phyloP scores from a whole-genome alignment of 2,113 vertebrate genomes.

The Aspiorhynchus laticeps region DNA sequence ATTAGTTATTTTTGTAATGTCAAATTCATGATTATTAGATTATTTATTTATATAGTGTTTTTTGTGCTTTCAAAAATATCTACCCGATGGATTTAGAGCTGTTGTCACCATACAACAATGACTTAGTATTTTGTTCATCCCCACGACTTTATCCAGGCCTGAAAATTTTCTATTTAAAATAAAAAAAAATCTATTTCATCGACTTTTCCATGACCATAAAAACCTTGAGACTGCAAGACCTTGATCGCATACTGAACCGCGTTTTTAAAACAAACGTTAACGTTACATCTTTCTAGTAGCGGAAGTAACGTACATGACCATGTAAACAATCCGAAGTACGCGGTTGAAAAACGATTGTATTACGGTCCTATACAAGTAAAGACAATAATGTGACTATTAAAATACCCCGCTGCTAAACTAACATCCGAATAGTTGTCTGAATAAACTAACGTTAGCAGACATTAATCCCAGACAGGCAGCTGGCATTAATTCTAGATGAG shows the following conservation, averaged over 20 bases:
- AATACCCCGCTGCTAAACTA: not conserved
- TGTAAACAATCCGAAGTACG: conserved; percentile 11
- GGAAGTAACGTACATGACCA: not conserved
- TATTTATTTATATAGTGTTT: not conserved
- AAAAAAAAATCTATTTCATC: not conserved
- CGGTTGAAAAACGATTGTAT: not conserved
- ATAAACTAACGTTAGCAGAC: not conserved
- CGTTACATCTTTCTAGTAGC: not conserved
- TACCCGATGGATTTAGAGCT: not conserved
- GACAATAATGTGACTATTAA: not conserved
- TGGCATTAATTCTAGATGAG: not conserved
- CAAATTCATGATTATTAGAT: not conserved
- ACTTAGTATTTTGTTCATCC: not conserved
- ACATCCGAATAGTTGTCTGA: not conserved
- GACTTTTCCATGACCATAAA: not conserved
- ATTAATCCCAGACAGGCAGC: not conserved
- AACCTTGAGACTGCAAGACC: not conserved
- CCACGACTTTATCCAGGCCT: not conserved
- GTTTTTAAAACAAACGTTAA: not conserved
- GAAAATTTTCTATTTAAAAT: not conserved
- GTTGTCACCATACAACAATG: not conserved
- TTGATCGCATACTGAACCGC: not conserved
- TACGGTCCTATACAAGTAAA: not conserved
- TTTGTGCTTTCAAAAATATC: not conserved
- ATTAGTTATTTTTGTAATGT: not conserved